A percentile compares a stretch with the other conserved stretches of the same genome.
These are phyloP conservation scores for Reinhardtius hippoglossoides DNA, from an alignment of 2,113 vertebrate species.

Conservation along the genomic window DNA sequence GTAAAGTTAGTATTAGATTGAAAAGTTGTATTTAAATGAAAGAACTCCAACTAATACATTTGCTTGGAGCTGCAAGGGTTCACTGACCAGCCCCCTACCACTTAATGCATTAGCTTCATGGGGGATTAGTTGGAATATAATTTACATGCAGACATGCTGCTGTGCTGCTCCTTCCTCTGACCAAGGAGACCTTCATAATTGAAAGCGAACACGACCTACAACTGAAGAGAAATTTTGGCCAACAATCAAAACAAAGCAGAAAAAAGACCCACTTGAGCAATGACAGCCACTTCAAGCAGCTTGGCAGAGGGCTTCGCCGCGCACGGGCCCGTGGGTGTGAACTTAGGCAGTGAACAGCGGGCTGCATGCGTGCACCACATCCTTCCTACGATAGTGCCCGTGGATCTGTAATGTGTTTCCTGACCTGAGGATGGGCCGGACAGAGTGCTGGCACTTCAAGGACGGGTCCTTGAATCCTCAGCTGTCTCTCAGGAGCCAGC, in stretches of 20 bases:
- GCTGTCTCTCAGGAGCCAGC: slow-evolving; percentile 61
- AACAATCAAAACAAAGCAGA: slow-evolving; percentile 40
- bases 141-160: not conserved
- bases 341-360: slow-evolving; percentile 25
- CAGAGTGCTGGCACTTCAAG: slow-evolving; percentile 80
- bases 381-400: slow-evolving; percentile 76
- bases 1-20: not conserved
- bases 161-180: not conserved
- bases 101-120: not conserved
- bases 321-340: slow-evolving; percentile 33
- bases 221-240: slow-evolving; percentile 17
- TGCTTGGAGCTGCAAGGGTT: too few species aligned
- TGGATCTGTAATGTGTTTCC: slow-evolving; percentile 78
- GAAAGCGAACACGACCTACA: slow-evolving; percentile 8
- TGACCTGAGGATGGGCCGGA: slow-evolving; percentile 80
- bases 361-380: slow-evolving; percentile 64
- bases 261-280: not conserved
- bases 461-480: slow-evolving; percentile 78
- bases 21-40: too few species aligned
- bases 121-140: slow-evolving; percentile 15
- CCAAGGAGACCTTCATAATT: not conserved
- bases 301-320: not conserved
- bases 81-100: not conserved
- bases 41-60: not conserved
- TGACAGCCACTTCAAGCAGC: slow-evolving; percentile 43